Percentiles rank a stretch among this genome's conserved stretches.
phyloP scores from a whole-genome alignment of 2,888 invertebrate species.

The Eledona agricola region DNA sequence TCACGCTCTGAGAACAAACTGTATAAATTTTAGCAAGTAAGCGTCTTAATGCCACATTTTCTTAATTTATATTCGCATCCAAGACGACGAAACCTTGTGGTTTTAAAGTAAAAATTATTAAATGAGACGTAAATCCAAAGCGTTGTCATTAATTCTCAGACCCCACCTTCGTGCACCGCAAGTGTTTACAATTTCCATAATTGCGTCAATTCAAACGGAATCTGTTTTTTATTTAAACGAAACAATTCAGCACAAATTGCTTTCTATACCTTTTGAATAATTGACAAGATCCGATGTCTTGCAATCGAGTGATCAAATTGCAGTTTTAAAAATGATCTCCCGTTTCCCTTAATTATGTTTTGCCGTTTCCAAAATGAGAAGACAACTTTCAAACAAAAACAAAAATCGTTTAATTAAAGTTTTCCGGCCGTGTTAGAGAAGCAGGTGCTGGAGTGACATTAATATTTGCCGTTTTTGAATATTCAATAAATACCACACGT shows the following conservation, averaged over 20 bases:
- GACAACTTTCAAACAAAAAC: slow-evolving; percentile 9
- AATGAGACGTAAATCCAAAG: slow-evolving; percentile 1
- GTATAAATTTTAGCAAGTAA: too few species aligned
- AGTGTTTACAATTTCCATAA: slow-evolving; percentile 23
- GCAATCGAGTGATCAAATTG: slow-evolving; percentile 17
- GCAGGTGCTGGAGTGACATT: slow-evolving; percentile 26
- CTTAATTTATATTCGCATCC: too few species aligned
- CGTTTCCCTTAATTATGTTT: slow-evolving; percentile 1
- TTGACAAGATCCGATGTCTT: slow-evolving; percentile 24
- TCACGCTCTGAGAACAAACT: too few species aligned
- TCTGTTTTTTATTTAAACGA: slow-evolving; percentile 12
- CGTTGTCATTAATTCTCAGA: slow-evolving; percentile 8
- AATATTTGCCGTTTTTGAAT: slow-evolving; percentile 12
- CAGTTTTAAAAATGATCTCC: slow-evolving; percentile 9
- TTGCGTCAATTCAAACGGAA: slow-evolving; percentile 16
- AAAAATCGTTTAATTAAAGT: slow-evolving; percentile 18
- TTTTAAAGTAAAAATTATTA: too few species aligned
- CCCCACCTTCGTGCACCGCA: neutral
- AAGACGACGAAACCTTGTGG: too few species aligned
- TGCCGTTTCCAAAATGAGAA: too few species aligned
- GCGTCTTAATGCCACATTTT: too few species aligned
- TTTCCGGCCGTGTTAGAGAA: slow-evolving; percentile 14
- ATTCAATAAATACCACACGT: slow-evolving; percentile 15
- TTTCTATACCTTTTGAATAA: slow-evolving; percentile 24
- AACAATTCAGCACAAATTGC: slow-evolving; percentile 21